Percentiles rank a stretch among this genome's conserved stretches.
Evolutionary conservation across 2,113 vertebrate species (phyloP).

Genomic region (Diphyllodes magnificus): DNA sequence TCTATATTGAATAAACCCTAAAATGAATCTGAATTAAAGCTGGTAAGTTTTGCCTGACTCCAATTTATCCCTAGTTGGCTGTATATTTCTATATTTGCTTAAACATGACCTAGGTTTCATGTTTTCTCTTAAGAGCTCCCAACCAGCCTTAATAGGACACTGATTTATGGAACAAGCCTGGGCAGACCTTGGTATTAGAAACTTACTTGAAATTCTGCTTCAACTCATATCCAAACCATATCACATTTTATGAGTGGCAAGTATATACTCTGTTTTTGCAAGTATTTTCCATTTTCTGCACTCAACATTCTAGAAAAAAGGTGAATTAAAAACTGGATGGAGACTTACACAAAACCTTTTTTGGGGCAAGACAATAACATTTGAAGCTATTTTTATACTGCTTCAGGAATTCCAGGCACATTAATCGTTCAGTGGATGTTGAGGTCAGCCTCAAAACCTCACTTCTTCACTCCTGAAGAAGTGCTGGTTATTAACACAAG

Average conservation of each 20-base stretch:
- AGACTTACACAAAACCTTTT: neutral
- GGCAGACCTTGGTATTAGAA: neutral
- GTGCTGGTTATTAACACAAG: neutral
- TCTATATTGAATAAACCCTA: neutral
- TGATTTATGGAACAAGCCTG: neutral
- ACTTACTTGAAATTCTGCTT: neutral
- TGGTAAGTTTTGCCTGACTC: neutral
- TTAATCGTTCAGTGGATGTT: neutral
- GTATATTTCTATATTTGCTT: neutral
- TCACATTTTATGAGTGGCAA: neutral
- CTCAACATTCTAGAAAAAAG: neutral
- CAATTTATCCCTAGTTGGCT: neutral
- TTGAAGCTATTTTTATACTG: neutral
- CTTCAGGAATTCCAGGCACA: neutral
- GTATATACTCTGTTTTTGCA: neutral
- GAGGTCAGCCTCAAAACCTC: neutral
- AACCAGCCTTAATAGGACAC: neutral
- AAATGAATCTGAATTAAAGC: neutral
- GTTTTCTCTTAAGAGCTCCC: neutral
- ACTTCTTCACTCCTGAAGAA: neutral
- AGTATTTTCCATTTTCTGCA: neutral
- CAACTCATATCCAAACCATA: neutral
- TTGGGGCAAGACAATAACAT: neutral
- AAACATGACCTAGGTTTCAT: neutral
- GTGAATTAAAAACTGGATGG: neutral